Conservation (phyloP, 1,140 invertebrate species). For the Pararge aegeria region DNA sequence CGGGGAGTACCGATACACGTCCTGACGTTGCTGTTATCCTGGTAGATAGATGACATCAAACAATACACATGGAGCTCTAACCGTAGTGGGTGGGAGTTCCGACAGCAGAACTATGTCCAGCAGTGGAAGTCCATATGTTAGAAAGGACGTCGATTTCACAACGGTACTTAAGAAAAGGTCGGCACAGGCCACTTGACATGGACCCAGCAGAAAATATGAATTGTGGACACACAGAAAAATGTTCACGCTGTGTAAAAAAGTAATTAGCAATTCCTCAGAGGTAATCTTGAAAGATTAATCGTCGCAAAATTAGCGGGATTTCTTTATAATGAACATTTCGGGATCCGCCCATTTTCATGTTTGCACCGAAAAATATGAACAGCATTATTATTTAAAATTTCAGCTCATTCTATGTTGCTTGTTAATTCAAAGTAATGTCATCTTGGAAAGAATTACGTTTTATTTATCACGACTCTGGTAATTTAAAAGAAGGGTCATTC, state of each 20-base stretch:
- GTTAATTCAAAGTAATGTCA: neutral
- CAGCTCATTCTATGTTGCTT: neutral
- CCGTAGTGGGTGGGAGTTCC: too few species aligned
- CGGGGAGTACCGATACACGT: too few species aligned
- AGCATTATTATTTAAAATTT: neutral
- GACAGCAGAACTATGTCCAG: too few species aligned
- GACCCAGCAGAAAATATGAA: neutral
- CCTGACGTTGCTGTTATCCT: too few species aligned
- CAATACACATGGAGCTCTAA: too few species aligned
- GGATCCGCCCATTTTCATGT: conserved; percentile 3
- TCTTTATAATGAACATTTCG: conserved; percentile 14
- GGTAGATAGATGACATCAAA: too few species aligned
- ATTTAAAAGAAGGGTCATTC: too few species aligned
- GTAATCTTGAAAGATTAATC: conserved; percentile 13
- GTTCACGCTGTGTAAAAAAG: conserved; percentile 9
- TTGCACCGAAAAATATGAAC: neutral
- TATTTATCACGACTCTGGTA: too few species aligned
- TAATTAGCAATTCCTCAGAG: conserved; percentile 13
- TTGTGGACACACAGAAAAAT: conserved; percentile 6
- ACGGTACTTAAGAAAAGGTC: too few species aligned
- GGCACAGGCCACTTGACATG: neutral
- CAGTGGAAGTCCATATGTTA: too few species aligned
- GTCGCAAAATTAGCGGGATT: conserved; percentile 10
- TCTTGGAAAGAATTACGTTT: neutral
- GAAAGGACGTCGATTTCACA: too few species aligned